Evolutionary conservation across 2,113 vertebrate species (phyloP).

Genomic region (Pomatorhinus ruficollis): DNA sequence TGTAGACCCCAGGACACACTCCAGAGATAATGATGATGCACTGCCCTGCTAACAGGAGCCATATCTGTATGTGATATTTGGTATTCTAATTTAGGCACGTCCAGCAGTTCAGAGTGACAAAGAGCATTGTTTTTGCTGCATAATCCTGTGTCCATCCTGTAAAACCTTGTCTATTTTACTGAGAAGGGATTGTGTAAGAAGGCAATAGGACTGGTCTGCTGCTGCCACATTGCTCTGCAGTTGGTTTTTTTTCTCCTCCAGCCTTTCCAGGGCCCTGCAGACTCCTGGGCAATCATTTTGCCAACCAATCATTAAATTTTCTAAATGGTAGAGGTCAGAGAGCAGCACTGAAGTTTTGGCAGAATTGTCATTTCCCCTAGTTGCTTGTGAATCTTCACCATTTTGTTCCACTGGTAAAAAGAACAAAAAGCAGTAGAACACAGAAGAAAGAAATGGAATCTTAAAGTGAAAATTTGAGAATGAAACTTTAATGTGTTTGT

Average conservation of each 20-base stretch:
- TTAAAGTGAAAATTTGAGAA: neutral
- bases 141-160: neutral
- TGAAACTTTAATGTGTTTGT: neutral
- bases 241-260: neutral
- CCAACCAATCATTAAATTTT: neutral
- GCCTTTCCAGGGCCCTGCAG: neutral
- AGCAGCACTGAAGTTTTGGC: neutral
- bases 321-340: neutral
- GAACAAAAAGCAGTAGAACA: neutral
- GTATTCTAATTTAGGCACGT: neutral
- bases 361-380: neutral
- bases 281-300: neutral
- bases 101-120: neutral
- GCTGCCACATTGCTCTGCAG: neutral
- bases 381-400: neutral
- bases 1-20: neutral
- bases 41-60: neutral
- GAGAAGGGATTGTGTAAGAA: neutral
- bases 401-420: neutral
- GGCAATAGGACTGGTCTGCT: neutral
- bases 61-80: neutral
- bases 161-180: neutral
- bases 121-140: neutral
- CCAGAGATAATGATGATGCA: neutral
- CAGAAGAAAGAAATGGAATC: neutral